phyloP scores from a whole-genome alignment of 2,888 invertebrate species.

The Omphaloscelis lunosa region DNA sequence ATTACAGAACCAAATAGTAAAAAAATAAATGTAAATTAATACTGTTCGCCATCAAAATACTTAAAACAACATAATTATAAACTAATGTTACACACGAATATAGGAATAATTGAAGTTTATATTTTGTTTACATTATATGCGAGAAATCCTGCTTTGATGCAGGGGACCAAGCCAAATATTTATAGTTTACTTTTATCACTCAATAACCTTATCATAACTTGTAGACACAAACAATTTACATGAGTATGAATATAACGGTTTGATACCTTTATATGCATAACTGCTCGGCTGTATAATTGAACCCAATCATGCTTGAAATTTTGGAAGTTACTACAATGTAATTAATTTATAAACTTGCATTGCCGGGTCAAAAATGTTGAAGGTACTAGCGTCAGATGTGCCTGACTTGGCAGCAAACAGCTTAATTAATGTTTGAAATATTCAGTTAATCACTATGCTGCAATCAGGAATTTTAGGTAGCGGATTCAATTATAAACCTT shows the following conservation, averaged over 20 bases:
- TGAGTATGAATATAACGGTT: conserved; percentile 1
- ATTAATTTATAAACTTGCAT: neutral
- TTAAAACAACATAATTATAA: conserved; percentile 34
- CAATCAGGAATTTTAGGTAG: neutral
- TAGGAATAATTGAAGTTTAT: conserved; percentile 29
- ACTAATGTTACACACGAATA: conserved; percentile 25
- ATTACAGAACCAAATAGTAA: conserved; percentile 42
- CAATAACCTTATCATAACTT: neutral
- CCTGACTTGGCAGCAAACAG: neutral
- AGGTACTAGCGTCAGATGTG: neutral
- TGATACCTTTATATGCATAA: neutral
- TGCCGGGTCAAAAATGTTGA: neutral
- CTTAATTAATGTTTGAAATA: neutral
- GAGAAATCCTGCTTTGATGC: conserved; percentile 20
- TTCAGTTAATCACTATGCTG: neutral
- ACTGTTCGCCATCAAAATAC: conserved; percentile 61
- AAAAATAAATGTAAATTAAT: conserved; percentile 63
- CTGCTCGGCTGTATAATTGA: neutral
- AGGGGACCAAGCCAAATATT: conserved; percentile 31
- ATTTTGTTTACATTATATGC: conserved; percentile 31
- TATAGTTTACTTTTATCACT: conserved; percentile 25
- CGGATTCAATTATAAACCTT: conserved; percentile 13
- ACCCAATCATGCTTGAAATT: neutral
- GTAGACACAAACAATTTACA: neutral
- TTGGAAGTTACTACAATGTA: neutral